Evolutionary conservation across 2,888 invertebrate genomes (phyloP).

Genomic region (Bombylius major): DNA sequence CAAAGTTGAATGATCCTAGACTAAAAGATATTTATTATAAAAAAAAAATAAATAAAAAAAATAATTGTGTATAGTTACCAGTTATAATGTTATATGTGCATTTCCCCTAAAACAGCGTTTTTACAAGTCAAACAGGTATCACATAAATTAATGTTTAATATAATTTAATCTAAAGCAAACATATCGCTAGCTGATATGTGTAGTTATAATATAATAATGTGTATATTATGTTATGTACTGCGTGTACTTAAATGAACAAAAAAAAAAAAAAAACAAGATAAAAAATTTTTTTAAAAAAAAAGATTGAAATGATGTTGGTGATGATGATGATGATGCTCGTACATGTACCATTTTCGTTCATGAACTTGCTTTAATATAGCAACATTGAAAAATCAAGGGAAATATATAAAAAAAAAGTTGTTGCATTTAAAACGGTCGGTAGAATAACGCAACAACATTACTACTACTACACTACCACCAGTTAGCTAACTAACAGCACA

Average conservation of each 20-base stretch:
- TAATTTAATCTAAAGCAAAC: slow-evolving; percentile 11
- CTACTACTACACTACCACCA: background rate
- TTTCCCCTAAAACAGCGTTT: background rate
- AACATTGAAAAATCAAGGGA: background rate
- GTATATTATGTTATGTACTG: too few species aligned
- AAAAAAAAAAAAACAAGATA: background rate
- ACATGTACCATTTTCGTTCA: slow-evolving; percentile 8
- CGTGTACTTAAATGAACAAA: background rate
- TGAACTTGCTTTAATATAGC: slow-evolving; percentile 4
- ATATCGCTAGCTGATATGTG: background rate
- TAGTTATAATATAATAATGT: background rate
- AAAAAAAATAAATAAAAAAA: background rate
- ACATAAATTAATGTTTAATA: slow-evolving; percentile 11
- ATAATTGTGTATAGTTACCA: background rate
- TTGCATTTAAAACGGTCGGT: too few species aligned
- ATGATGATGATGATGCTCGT: background rate
- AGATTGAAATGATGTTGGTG: background rate
- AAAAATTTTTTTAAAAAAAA: background rate
- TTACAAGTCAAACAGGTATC: slow-evolving; percentile 7
- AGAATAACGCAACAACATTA: too few species aligned
- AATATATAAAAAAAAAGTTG: background rate
- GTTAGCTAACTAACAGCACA: background rate
- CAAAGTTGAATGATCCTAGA: background rate
- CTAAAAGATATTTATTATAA: too few species aligned
- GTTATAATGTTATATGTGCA: background rate